Base-by-base conservation (phyloP, 1,140 invertebrate species). In the Drosophila tristis region DNA sequence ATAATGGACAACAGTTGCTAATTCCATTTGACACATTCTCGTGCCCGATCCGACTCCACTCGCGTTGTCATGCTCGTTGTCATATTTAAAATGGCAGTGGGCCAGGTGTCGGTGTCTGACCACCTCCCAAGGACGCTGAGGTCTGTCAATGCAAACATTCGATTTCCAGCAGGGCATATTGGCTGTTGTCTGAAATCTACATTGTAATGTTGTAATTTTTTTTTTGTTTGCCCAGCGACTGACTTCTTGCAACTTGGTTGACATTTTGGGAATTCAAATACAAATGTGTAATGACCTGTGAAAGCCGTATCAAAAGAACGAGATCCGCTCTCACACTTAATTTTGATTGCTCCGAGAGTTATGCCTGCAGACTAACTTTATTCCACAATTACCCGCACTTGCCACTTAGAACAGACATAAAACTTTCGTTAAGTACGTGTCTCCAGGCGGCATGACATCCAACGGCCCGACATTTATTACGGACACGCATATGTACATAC, bases 21-120 rank as follows among this genome's bases (percentile, higher is more conserved):
- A 86, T 80, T 86, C 79, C 77, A 86, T 80, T 85, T 85, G 74
- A 74, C 82, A 86, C 81, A 86, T 86, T 81, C 74, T 67, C 55
- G 58, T 43, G n/a, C 20, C 16, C 66, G 51, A 68, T 76, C 49
- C 80, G 20, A 20, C 20, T 20, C 20, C 20, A 20, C 20, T 20
- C 20, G 20, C 20, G 20, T 20, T 71, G 62, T 76, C 70, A 51
- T 74, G 39, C 48, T 48, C 29, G 16, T 53, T 55, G 74, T 71
- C 74, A 70, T 57, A 62, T 63, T 78, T 64, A 64, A 60, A 58
- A 70, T 70, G 51, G 42, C 26, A 70, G 35, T 68, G 44, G 0
- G 26, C 5, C 26, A 6, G 6, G 1, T 29, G 26, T 29, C 26
- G 35, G 45, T 49, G 25, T 49, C 9, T 51, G 7, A 20, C 29